Evolutionary conservation across 1,140 invertebrate genomes (phyloP), one percentile per base, ranked within the genome.

Genomic region (Drosophila auraria): DNA sequence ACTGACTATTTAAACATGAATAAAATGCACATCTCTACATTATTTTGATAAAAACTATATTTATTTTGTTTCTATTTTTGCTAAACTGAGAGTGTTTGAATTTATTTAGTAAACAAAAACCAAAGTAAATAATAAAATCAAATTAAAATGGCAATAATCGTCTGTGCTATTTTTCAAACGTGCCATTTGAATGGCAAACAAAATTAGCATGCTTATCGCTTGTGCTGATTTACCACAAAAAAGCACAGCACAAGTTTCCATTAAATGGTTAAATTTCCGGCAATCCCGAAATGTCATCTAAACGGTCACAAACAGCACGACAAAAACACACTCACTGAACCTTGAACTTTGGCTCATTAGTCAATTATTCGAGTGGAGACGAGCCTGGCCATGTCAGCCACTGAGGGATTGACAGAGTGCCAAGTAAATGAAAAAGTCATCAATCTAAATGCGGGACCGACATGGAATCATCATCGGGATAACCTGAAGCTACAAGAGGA

Each of bases 311-410:
- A 60, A 60, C 33, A 30, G 25, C 17, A 15, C 47, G 25, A 42
- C 36, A 36, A 53, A 58, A 42, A 44, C 68, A 73, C 54, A 73
- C 54, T 61, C 49, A 38, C 30, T 75, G 72, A 30, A 62, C 72
- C 51, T 27, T 75, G 70, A 75, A 75, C 70, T 56, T 51, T 76
- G 73, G 8, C 61, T 66, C 73, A 76, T 77, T 77, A 77, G 73
- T 77, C 73, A 77, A 65, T 76, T 77, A 53, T 36, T 38, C 25
- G 58, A 36, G 33, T 38, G 27, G 30, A 38, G 25, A 20, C 27
- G 25, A 20, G 62, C 36, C 17, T 49, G 50, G 20, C 44, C 15
- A 12, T 72, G 49, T 47, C 51, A 53, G 27, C 11, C n/a, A 44
- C 53, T 42, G 70, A 30, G 69, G 20, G 12, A 57, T 20, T 50